Conservation (phyloP, 2,888 invertebrate species). For the Reticulitermes lucifugus region DNA sequence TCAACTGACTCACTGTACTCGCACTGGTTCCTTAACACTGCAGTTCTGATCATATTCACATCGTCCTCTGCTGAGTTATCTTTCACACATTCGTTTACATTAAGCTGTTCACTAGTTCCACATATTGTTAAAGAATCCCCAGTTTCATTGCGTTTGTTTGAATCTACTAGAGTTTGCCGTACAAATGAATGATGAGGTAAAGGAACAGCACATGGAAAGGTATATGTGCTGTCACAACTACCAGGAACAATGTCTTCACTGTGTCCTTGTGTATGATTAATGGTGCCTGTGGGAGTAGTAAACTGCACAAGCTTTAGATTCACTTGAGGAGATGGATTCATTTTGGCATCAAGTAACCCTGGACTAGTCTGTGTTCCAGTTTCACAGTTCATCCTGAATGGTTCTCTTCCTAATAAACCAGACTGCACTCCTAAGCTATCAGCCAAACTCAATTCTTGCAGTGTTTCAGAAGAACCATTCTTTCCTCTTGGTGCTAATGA, state of each 20-base stretch:
- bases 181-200: not conserved
- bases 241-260: not conserved
- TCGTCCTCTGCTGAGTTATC: not conserved
- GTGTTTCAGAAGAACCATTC: not conserved
- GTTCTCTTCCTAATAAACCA: not conserved
- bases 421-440: not conserved
- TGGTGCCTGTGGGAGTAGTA: not conserved
- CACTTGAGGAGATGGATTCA: not conserved
- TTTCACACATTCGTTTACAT: not conserved
- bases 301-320: not conserved
- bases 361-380: conserved; percentile 21
- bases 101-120: not conserved
- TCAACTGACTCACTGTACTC: not conserved
- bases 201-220: not conserved
- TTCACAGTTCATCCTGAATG: not conserved
- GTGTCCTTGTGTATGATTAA: not conserved
- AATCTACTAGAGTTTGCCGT: not conserved
- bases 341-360: conserved; percentile 5
- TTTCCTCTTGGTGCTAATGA: not conserved
- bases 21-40: not conserved
- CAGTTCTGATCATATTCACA: not conserved
- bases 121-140: not conserved
- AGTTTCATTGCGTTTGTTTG: not conserved
- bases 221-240: not conserved
- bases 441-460: not conserved